Percentiles rank a stretch among this genome's conserved stretches.
These are phyloP conservation scores for Xiphorhynchus elegans DNA, from an alignment of 2,113 vertebrate genomes.

Conservation along the genomic window DNA sequence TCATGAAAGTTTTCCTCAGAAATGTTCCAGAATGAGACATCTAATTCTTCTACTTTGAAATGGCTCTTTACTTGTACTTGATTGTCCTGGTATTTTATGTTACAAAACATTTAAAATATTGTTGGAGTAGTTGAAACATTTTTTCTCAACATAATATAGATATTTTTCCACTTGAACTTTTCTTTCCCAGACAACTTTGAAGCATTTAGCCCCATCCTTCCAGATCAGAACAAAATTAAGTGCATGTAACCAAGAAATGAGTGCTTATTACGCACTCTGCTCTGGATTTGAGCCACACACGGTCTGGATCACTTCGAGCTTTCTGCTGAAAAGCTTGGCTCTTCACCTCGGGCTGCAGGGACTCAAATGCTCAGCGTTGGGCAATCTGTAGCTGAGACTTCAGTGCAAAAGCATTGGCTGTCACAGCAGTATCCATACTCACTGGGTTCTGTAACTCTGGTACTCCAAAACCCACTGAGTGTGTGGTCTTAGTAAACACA, in stretches of 20 bases:
- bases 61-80: background rate
- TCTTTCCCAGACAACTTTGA: background rate
- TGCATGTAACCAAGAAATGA: background rate
- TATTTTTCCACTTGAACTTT: background rate
- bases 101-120: background rate
- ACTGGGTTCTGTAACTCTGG: background rate
- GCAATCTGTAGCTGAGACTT: background rate
- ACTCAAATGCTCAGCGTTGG: background rate
- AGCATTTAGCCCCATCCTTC: background rate
- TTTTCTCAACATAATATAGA: background rate
- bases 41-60: background rate
- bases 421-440: background rate
- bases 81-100: background rate
- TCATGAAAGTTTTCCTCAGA: background rate
- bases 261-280: background rate
- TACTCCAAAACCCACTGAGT: background rate
- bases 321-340: conserved; percentile 12
- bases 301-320: background rate
- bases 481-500: background rate
- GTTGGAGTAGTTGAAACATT: background rate
- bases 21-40: background rate
- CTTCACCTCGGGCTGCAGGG: background rate
- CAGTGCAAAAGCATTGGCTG: background rate
- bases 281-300: background rate
- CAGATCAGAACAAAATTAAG: background rate